Base-by-base conservation (phyloP, 1,140 invertebrate genomes). In the Scaptomyza graminum region DNA sequence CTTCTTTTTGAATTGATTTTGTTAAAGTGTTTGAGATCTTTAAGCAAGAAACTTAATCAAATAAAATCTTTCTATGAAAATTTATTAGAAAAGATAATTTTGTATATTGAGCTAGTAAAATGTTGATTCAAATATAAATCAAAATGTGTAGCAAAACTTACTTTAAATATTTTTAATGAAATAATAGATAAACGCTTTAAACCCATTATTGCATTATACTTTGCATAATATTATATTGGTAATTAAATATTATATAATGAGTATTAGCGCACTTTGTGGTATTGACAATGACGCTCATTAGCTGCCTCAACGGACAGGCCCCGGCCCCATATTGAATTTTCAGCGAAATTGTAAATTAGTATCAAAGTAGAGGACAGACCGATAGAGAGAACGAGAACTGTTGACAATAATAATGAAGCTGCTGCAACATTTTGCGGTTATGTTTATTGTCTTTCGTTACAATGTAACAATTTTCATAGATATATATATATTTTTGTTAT, bases 381-480 rank as follows among this genome's bases (percentile, higher is more conserved):
- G 7, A 69, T 43, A 74, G 2, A 9, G 25, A 12, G 41, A n/a
- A 6, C 41, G 7, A 69, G 47, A 74, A 67, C 56, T 71, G 75
- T 71, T 66, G 67, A 87, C 78, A 82, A 68, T 87, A 82, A 68
- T 87, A 87, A 85, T 85, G 65, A 66, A 81, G 77, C 82, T 72
- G 70, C 47, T 81, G 61, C 54, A 87, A 78, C 74, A 77, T 79
- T 85, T 73, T 87, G 82, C 22, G 83, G 82, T 76, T 55, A 47
- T 82, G 82, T 73, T 76, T 68, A 81, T 81, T 81, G 64, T 79
- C 63, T 76, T 55, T 66, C 61, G 25, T 6, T 49, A 56, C 68
- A 75, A 62, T 66, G 62, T 72, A 54, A 47, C n/a, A 73, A 0
- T 22, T 2, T 22, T 22, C 18, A 22, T 22, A 22, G 18, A 22